phyloP scores from a whole-genome alignment of 1,140 invertebrate species.

The Stegodyphus dumicola region DNA sequence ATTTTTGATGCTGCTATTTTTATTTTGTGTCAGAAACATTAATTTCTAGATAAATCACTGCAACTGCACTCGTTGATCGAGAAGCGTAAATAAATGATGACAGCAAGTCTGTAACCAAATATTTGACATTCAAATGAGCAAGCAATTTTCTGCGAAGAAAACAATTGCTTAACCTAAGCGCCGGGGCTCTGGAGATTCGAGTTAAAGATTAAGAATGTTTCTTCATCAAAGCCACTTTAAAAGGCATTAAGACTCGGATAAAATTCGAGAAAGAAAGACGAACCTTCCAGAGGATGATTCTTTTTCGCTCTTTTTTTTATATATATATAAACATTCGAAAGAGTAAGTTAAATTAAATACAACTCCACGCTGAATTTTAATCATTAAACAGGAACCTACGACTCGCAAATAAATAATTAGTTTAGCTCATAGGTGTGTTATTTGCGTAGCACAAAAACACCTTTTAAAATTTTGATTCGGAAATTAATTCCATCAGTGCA shows the following conservation, averaged over 20 bases:
- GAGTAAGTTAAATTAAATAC: constrained; percentile 47
- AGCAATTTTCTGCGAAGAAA: constrained; percentile 55
- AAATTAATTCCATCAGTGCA: constrained; percentile 53
- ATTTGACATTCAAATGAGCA: constrained; percentile 59
- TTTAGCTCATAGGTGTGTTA: constrained; percentile 59
- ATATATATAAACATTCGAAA: constrained; percentile 27
- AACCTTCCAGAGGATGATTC: no score
- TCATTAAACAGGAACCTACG: constrained; percentile 54
- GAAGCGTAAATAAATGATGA: constrained; percentile 57
- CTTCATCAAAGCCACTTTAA: constrained; percentile 44
- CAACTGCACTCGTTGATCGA: background rate
- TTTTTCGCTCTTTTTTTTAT: no score
- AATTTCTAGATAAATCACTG: constrained; percentile 39
- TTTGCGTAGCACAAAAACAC: constrained; percentile 54
- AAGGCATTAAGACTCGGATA: constrained; percentile 46
- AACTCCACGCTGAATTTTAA: constrained; percentile 54
- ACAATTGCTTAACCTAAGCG: constrained; percentile 20
- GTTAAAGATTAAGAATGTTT: constrained; percentile 43
- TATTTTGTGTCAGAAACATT: constrained; percentile 27
- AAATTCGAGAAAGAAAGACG: no score
- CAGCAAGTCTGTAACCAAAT: constrained; percentile 47
- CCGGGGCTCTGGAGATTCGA: constrained; percentile 6
- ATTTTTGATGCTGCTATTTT: constrained; percentile 37
- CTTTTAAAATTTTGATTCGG: constrained; percentile 60
- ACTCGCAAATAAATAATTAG: constrained; percentile 58